phyloP scores from a whole-genome alignment of 2,113 vertebrate genomes.

The Carollia perspicillata region DNA sequence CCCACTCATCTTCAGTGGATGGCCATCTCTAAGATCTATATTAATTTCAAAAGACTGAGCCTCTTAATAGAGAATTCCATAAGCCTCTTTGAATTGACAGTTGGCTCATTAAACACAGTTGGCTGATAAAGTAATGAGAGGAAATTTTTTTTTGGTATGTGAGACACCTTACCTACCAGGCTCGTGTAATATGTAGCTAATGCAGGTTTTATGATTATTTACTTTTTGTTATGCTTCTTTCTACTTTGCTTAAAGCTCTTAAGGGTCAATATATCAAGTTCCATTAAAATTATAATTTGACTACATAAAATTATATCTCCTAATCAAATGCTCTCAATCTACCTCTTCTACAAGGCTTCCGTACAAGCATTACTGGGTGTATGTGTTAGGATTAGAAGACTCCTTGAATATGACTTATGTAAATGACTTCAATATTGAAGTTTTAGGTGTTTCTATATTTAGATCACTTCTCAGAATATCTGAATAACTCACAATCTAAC shows the following conservation, averaged over 20 bases:
- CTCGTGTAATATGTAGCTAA: background rate
- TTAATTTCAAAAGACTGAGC: background rate
- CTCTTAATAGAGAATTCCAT: background rate
- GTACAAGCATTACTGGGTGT: background rate
- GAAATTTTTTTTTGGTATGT: background rate
- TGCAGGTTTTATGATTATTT: background rate
- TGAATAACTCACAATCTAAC: slow-evolving; percentile 30
- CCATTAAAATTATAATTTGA: background rate
- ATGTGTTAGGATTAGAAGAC: background rate
- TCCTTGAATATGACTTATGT: slow-evolving; percentile 44
- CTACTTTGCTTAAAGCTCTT: background rate
- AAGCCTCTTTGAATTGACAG: background rate
- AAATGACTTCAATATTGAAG: slow-evolving; percentile 42
- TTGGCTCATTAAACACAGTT: background rate
- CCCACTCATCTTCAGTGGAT: background rate
- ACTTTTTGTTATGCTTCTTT: background rate
- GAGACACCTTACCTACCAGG: background rate
- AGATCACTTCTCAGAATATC: slow-evolving; percentile 37
- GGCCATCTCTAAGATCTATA: background rate
- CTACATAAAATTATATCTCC: background rate
- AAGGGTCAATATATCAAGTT: background rate
- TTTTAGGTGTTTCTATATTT: slow-evolving; percentile 57
- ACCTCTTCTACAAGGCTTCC: background rate
- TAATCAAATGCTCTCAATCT: background rate
- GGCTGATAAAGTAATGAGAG: background rate